These are phyloP conservation scores for Sitobion miscanthi DNA, from an alignment of 1,140 invertebrate genomes.

Conservation along the genomic window DNA sequence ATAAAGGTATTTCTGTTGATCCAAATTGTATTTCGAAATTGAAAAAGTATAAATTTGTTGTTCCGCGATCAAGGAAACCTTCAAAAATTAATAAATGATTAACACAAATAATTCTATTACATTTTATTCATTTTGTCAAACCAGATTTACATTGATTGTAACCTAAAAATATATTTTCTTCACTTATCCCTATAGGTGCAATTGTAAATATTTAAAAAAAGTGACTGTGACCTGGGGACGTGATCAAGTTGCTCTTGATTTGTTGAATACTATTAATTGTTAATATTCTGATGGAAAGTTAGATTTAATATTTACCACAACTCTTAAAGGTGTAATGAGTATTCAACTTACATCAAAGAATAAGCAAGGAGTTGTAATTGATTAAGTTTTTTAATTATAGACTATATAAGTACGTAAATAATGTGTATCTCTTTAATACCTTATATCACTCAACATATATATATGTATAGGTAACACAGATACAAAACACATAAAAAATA, in stretches of 20 bases:
- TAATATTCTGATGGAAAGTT: background rate
- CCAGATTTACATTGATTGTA: background rate
- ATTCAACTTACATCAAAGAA: background rate
- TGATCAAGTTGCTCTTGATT: background rate
- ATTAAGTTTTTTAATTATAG: background rate
- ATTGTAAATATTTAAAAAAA: background rate
- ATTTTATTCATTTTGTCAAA: background rate
- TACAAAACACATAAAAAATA: background rate
- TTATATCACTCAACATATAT: background rate
- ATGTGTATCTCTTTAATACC: background rate
- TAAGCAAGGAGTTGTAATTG: background rate
- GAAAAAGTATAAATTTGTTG: background rate
- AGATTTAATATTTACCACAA: background rate
- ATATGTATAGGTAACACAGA: background rate
- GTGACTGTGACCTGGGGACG: background rate
- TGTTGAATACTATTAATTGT: background rate
- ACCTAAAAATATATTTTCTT: background rate
- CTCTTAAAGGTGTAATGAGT: background rate
- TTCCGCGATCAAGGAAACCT: background rate
- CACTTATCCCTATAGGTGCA: background rate
- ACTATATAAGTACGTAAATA: slow-evolving; percentile 1
- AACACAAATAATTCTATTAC: background rate
- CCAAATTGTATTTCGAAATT: background rate
- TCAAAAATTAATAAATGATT: background rate
- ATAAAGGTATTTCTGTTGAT: background rate